Evolutionary conservation across 2,797 vertebrate species (phyloP), one percentile per base, ranked within the genome.

Genomic region (Coccyzus lansbergi): DNA sequence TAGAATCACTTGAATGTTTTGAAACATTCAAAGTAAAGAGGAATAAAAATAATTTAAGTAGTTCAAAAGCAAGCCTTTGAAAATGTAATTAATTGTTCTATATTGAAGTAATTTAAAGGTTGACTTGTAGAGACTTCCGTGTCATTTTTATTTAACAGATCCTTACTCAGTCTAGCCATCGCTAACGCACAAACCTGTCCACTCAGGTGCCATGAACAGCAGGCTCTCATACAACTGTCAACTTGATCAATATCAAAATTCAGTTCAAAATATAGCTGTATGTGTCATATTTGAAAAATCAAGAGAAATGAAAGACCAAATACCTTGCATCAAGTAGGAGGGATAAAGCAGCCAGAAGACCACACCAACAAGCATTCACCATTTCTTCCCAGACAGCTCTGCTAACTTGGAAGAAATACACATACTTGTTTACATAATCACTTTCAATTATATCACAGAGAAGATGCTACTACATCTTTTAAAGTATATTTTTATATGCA

Each of bases 301-400:
- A 86, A 28, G 11, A 79, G 21, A 96, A 90, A 94, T 59, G 10
- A 74, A 82, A 95, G 58, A 96, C 5, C 44, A 84, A 91, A 92
- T 98, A 99, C 99, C 99, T 99, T 96, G 99, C 99, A 68, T 99
- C 99, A 34, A 99, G 98, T 64, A 99, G 98, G 38, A 99, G 98
- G 19, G 99, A 99, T 7, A 99, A 98, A 31, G 99, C 99, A 89
- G 99, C 99, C 48, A 99, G 98, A 5, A 99, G 98, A 62, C 99
- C 99, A 96, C 99, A 99, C 99, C 99, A 99, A 91, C 99, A 99
- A 10, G 99, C 99, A 15, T 98, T 99, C 88, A 99, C 99, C 99
- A 99, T 99, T 97, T 99, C 99, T 96, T 99, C 99, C 99, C 99
- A 99, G 79, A 99, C 99, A 92, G 98, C 97, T 97, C 99, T 98